Conservation (phyloP, 2,797 vertebrate species). For the Crenichthys baileyi region DNA sequence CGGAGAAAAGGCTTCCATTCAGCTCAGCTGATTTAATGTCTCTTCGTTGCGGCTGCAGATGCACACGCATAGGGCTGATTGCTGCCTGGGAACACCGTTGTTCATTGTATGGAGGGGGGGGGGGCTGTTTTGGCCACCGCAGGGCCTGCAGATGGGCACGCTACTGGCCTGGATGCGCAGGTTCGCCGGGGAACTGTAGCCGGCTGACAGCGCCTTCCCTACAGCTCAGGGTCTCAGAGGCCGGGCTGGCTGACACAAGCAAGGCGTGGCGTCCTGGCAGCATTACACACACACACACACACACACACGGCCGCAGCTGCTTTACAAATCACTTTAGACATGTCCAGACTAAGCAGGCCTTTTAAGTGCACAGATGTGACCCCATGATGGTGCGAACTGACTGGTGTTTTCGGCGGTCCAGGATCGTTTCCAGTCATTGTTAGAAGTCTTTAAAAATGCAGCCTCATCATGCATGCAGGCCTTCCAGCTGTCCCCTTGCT, state of each 20-base stretch:
- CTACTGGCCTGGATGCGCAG: slow-evolving; percentile 52
- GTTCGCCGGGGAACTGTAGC: slow-evolving; percentile 34
- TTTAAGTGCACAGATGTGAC: not conserved
- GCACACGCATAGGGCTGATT: not conserved
- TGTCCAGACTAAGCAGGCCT: not conserved
- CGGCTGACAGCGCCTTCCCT: slow-evolving; percentile 49
- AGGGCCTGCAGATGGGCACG: slow-evolving; percentile 36
- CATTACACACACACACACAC: slow-evolving; percentile 40
- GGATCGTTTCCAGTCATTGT: not conserved
- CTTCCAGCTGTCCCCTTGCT: slow-evolving; percentile 41
- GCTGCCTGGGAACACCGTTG: not conserved
- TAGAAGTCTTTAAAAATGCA: slow-evolving; percentile 32
- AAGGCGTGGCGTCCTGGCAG: slow-evolving; percentile 68
- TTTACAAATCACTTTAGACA: slow-evolving; percentile 14
- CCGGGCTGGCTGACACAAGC: slow-evolving; percentile 57
- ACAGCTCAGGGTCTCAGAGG: slow-evolving; percentile 44
- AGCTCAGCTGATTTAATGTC: slow-evolving; percentile 1
- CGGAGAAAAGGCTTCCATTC: slow-evolving; percentile 20
- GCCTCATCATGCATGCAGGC: slow-evolving; percentile 63
- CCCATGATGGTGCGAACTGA: not conserved
- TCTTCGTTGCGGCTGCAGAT: not conserved
- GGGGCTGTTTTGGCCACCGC: slow-evolving; percentile 11
- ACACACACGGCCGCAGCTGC: slow-evolving; percentile 31
- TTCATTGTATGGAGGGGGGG: not conserved
- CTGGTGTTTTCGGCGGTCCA: not conserved